Evolutionary conservation across 2,113 vertebrate species (phyloP).

Genomic region (Gadus macrocephalus): DNA sequence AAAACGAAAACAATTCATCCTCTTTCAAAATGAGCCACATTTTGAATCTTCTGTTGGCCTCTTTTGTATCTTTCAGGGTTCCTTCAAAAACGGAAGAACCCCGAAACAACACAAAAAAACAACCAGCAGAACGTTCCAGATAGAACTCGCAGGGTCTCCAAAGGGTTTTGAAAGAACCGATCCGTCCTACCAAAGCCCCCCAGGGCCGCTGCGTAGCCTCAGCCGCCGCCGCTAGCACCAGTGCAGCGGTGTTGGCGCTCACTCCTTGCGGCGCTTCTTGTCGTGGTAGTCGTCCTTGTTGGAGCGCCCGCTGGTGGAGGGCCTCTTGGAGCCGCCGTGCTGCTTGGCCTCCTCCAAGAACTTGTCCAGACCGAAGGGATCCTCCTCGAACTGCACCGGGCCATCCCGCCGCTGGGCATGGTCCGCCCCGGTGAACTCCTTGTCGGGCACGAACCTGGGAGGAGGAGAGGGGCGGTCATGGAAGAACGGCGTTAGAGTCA

Average conservation of each 20-base stretch:
- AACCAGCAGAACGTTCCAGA: slow-evolving; percentile 2
- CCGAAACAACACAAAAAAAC: neutral
- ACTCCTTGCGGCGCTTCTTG: slow-evolving; percentile 98
- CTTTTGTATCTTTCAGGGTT: no score
- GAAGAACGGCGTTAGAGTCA: neutral
- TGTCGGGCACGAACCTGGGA: slow-evolving; percentile 90
- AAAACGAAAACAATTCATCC: no score
- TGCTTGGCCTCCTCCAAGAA: slow-evolving; percentile 99
- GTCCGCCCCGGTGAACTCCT: slow-evolving; percentile 90
- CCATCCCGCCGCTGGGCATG: slow-evolving; percentile 86
- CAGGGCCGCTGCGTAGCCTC: no score
- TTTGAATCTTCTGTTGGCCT: no score
- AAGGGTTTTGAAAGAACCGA: neutral
- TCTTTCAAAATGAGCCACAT: no score
- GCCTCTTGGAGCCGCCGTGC: slow-evolving; percentile 93
- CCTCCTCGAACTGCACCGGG: slow-evolving; percentile 96
- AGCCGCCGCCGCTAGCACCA: no score
- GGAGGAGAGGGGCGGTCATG: slow-evolving; percentile 1
- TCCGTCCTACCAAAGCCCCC: no score
- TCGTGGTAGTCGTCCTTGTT: slow-evolving; percentile 97
- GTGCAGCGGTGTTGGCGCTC: slow-evolving; percentile 34
- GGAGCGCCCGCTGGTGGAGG: slow-evolving; percentile 86
- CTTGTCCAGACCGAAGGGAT: slow-evolving; percentile 98
- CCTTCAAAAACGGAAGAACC: neutral
- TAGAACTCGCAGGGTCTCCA: neutral